A percentile compares a stretch with the other conserved stretches of the same genome.
These are phyloP conservation scores for Melanerpes formicivorus DNA, from an alignment of 2,113 vertebrate genomes.

Conservation along the genomic window DNA sequence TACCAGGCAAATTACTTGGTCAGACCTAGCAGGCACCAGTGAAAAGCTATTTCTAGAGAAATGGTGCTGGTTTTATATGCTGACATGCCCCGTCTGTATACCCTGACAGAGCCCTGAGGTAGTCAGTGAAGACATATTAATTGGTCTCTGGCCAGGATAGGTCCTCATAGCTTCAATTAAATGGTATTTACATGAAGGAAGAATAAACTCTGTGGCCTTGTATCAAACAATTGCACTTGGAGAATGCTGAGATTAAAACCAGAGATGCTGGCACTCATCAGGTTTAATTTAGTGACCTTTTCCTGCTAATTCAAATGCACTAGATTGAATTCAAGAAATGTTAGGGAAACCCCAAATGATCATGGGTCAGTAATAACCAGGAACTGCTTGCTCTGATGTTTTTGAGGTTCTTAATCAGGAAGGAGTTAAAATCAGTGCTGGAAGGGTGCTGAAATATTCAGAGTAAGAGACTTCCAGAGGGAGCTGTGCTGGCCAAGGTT, in stretches of 20 bases:
- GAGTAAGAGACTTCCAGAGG: not conserved
- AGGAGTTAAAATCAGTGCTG: not conserved
- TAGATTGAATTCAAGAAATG: not conserved
- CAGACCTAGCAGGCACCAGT: not conserved
- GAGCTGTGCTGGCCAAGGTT: not conserved
- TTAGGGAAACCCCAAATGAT: not conserved
- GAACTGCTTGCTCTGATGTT: not conserved
- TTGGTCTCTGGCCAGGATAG: not conserved
- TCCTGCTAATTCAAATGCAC: not conserved
- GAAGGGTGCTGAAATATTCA: not conserved
- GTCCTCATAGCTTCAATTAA: not conserved
- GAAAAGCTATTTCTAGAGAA: not conserved
- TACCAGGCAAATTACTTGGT: not conserved
- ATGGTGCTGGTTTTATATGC: not conserved
- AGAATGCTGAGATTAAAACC: not conserved
- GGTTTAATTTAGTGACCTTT: not conserved
- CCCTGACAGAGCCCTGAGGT: not conserved
- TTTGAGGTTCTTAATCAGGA: not conserved
- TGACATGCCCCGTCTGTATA: not conserved
- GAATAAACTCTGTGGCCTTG: not conserved
- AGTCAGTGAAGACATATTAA: not conserved
- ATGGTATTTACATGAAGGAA: not conserved
- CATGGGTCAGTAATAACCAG: not conserved
- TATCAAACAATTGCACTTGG: not conserved
- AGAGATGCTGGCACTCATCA: not conserved